These are phyloP conservation scores for Cydia amplana DNA, from an alignment of 1,140 invertebrate genomes.

Conservation along the genomic window DNA sequence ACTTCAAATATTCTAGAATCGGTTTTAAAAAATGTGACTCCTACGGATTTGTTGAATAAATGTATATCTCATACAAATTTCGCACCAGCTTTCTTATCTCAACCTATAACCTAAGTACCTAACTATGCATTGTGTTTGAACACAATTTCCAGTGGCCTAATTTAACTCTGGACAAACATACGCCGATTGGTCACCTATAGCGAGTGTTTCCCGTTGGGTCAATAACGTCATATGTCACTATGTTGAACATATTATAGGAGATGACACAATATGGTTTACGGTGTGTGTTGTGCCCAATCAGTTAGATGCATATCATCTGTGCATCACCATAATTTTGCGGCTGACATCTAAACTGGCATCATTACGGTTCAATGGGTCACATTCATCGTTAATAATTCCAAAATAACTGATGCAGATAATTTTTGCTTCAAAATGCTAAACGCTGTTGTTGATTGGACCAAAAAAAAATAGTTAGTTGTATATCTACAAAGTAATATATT, in stretches of 20 bases:
- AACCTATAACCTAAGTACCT: neutral
- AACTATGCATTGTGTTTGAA: neutral
- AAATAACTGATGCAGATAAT: constrained; percentile 2
- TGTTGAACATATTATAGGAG: neutral
- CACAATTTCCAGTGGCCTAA: constrained; percentile 29
- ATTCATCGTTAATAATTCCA: constrained; percentile 38
- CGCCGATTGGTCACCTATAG: constrained; percentile 35
- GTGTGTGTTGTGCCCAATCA: constrained; percentile 39
- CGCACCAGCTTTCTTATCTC: neutral
- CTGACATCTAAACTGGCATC: constrained; percentile 32
- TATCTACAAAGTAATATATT: no score
- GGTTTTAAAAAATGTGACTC: no score
- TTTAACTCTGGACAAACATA: constrained; percentile 42
- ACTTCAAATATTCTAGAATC: no score
- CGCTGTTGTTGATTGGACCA: no score
- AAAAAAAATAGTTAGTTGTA: no score
- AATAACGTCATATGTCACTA: neutral
- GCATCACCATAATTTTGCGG: constrained; percentile 48
- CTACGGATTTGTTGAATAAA: no score
- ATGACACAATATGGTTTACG: neutral
- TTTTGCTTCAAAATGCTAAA: neutral
- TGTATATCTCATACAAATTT: no score
- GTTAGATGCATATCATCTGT: constrained; percentile 44
- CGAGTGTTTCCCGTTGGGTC: constrained; percentile 13
- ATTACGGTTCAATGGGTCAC: constrained; percentile 34